Percentiles rank a stretch among this genome's conserved stretches.
Evolutionary conservation across 2,888 invertebrate species (phyloP).

Genomic region (Cyclophora punctaria): DNA sequence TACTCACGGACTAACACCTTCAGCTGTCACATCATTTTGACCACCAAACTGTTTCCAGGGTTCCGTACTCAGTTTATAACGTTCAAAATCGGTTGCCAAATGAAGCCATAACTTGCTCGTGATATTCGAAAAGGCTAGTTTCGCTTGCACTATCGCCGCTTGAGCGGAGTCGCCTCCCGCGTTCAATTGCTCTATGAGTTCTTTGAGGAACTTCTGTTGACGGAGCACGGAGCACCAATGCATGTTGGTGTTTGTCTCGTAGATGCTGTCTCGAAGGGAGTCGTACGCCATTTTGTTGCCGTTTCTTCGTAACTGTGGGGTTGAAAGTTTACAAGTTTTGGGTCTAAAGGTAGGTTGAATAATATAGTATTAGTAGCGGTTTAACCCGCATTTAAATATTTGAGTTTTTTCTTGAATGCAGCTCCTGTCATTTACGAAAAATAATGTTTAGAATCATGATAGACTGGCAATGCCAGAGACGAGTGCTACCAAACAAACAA

Average conservation of each 20-base stretch:
- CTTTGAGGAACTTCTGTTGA: conserved; percentile 84
- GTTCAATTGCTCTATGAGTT: conserved; percentile 76
- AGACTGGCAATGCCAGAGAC: no score
- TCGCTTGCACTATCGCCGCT: conserved; percentile 65
- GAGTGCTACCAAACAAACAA: no score
- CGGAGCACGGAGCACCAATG: conserved; percentile 81
- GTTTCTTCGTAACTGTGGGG: conserved; percentile 52
- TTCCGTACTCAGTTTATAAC: conserved; percentile 69
- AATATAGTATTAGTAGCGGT: no score
- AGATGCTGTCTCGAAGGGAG: conserved; percentile 49
- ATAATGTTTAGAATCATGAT: no score
- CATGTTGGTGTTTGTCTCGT: conserved; percentile 79
- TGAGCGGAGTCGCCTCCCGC: conserved; percentile 64
- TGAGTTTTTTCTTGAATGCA: no score
- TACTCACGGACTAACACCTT: no score
- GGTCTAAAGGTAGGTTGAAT: no score
- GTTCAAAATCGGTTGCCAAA: conserved; percentile 81
- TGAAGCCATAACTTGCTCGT: conserved; percentile 79
- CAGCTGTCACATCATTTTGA: conserved; percentile 27
- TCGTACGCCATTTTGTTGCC: conserved; percentile 80
- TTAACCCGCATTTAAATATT: no score
- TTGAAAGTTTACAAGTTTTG: no score
- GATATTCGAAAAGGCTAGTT: conserved; percentile 74
- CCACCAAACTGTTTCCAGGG: conserved; percentile 69
- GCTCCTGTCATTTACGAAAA: no score